These are phyloP conservation scores for Isichthys henryi DNA, from an alignment of 2,113 vertebrate genomes.

Conservation along the genomic window DNA sequence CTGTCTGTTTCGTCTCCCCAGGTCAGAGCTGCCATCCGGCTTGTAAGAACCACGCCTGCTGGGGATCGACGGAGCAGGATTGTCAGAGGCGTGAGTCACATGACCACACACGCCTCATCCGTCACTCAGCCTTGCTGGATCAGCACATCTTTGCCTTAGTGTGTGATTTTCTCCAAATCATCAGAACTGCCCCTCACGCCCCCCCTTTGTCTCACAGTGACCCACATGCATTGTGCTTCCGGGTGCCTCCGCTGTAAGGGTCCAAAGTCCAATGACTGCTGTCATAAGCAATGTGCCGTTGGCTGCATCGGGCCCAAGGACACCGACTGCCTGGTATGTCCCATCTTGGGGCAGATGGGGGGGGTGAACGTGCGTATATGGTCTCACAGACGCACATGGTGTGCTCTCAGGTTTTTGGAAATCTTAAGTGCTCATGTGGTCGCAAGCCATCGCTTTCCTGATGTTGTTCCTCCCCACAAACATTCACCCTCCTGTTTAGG, in stretches of 20 bases:
- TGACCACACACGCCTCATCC: background rate
- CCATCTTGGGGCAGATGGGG: background rate
- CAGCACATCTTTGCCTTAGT: background rate
- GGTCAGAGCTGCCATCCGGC: slow-evolving; percentile 45
- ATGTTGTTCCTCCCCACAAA: background rate
- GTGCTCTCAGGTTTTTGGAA: background rate
- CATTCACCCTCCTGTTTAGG: slow-evolving; percentile 51
- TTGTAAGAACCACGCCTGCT: slow-evolving; percentile 60
- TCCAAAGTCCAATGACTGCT: slow-evolving; percentile 69
- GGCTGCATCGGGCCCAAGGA: slow-evolving; percentile 91
- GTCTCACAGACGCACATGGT: background rate
- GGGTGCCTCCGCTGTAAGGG: slow-evolving; percentile 90
- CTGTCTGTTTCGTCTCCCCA: slow-evolving; percentile 25
- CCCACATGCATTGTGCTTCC: slow-evolving; percentile 64
- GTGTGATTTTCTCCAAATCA: background rate
- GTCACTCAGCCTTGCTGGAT: background rate
- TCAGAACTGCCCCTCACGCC: background rate
- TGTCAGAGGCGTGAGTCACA: slow-evolving; percentile 78
- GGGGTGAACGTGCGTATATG: background rate
- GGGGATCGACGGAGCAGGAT: slow-evolving; percentile 67
- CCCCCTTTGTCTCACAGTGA: slow-evolving; percentile 68
- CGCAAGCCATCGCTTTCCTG: background rate
- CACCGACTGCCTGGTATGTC: slow-evolving; percentile 80
- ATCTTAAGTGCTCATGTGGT: background rate
- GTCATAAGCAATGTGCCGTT: slow-evolving; percentile 84